Conservation (phyloP, 2,113 vertebrate species). For the Chionomys nivalis region DNA sequence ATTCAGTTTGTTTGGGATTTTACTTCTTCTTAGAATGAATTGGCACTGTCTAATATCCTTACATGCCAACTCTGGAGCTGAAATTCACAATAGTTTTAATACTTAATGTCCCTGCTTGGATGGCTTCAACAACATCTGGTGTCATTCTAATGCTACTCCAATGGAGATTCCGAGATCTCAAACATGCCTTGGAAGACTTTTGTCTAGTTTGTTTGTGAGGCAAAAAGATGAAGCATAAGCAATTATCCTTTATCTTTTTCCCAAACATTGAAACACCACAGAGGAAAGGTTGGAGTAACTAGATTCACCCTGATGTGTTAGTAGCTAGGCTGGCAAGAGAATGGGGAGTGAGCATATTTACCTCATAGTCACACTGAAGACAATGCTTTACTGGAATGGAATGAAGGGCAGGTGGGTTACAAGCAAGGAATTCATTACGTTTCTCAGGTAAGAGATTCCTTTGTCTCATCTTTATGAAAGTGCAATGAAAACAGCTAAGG, state of each 20-base stretch:
- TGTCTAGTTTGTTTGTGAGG: neutral
- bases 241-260: neutral
- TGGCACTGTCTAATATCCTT: neutral
- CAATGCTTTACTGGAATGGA: neutral
- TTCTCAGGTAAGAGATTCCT: neutral
- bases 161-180: neutral
- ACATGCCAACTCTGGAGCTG: neutral
- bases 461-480: neutral
- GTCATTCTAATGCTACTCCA: neutral
- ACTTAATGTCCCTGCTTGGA: neutral
- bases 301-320: neutral
- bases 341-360: neutral
- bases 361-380: neutral
- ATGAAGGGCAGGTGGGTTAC: neutral
- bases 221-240: neutral
- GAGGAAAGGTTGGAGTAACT: too few relatives aligned
- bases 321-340: neutral
- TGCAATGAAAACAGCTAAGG: neutral
- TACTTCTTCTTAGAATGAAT: slow-evolving; percentile 14
- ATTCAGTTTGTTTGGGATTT: neutral
- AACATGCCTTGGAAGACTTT: neutral
- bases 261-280: neutral
- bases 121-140: neutral
- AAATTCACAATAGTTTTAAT: neutral
- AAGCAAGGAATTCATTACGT: neutral